These are phyloP conservation scores for Pristionchus japonicus DNA, from an alignment of 2,888 invertebrate species.

Conservation along the genomic window DNA sequence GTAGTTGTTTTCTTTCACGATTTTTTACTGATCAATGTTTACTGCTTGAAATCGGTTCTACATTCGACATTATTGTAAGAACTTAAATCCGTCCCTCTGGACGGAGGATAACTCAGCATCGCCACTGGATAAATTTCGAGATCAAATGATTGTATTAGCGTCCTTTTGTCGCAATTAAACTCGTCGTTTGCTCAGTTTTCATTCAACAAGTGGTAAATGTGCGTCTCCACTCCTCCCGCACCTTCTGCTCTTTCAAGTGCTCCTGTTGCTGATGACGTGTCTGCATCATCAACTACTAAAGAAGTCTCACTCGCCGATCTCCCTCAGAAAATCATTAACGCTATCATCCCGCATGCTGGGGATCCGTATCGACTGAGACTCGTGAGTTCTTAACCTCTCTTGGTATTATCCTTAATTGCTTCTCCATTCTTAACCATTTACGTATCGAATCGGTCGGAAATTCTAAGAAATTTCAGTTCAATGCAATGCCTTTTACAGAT, in stretches of 20 bases:
- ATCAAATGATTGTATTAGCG: neutral
- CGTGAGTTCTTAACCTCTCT: neutral
- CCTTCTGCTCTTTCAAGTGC: too few species aligned
- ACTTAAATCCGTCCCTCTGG: neutral
- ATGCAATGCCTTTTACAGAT: neutral
- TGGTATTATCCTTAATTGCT: too few species aligned
- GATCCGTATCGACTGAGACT: neutral
- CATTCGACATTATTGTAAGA: neutral
- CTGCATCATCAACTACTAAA: too few species aligned
- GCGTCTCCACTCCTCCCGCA: neutral
- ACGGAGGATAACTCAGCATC: neutral
- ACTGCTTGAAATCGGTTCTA: too few species aligned
- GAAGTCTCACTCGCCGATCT: neutral
- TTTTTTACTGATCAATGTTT: too few species aligned
- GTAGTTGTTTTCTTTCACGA: neutral
- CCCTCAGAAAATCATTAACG: neutral
- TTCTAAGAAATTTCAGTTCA: too few species aligned
- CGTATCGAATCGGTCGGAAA: too few species aligned
- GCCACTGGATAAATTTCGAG: neutral
- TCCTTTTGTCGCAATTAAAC: neutral
- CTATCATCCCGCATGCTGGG: neutral
- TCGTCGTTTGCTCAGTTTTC: too few species aligned
- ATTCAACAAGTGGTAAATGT: too few species aligned
- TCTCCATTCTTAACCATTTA: too few species aligned
- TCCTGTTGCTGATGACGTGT: too few species aligned